phyloP scores from a whole-genome alignment of 1,140 invertebrate genomes.

The Nymphalis io region DNA sequence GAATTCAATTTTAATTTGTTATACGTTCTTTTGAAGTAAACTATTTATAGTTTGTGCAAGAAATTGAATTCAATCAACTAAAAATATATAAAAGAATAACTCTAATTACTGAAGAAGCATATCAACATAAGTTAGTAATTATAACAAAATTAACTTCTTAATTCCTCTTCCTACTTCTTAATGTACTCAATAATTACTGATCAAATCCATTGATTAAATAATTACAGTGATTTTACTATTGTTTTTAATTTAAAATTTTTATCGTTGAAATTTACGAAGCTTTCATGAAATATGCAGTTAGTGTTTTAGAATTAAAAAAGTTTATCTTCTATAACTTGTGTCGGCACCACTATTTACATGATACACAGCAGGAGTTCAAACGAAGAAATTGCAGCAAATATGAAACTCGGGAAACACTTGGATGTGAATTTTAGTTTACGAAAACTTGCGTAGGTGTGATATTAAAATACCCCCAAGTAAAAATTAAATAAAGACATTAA shows the following conservation, averaged over 20 bases:
- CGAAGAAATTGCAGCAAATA: conserved; percentile 20
- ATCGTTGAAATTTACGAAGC: neutral
- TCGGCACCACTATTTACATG: conserved; percentile 20
- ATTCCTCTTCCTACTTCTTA: too few relatives aligned
- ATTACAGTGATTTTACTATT: too few relatives aligned
- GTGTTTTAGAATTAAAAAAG: conserved; percentile 30
- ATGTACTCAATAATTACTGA: too few relatives aligned
- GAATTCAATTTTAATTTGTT: neutral
- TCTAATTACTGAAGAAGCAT: too few relatives aligned
- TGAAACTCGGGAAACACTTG: conserved; percentile 9
- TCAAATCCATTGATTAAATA: too few relatives aligned
- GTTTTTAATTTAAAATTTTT: too few relatives aligned
- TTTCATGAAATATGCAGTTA: conserved; percentile 9
- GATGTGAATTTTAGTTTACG: conserved; percentile 3
- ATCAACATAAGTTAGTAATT: too few relatives aligned
- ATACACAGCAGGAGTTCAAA: conserved; percentile 20
- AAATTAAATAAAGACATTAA: neutral
- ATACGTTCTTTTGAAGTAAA: too few relatives aligned
- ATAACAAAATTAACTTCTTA: too few relatives aligned
- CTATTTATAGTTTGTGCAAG: too few relatives aligned
- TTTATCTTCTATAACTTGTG: conserved; percentile 13
- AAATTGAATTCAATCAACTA: too few relatives aligned
- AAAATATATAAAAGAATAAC: too few relatives aligned
- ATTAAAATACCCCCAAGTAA: neutral
- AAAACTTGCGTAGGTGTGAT: neutral